Evolutionary conservation across 2,797 vertebrate genomes (phyloP).

Genomic region (Melanotaenia trifasciata): DNA sequence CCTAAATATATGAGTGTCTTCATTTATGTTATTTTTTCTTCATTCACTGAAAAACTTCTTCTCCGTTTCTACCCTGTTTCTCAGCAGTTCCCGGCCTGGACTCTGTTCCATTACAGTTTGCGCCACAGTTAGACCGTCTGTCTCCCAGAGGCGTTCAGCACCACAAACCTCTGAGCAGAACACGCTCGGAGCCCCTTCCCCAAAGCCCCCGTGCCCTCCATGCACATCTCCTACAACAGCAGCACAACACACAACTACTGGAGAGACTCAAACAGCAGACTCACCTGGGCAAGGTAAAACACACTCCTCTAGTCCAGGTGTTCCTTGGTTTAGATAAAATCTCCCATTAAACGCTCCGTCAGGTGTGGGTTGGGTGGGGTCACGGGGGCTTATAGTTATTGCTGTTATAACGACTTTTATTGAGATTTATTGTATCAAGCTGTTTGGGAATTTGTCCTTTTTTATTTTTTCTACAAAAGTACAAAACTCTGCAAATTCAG

Average conservation of each 20-base stretch:
- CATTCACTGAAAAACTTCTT: neutral
- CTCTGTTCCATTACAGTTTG: constrained; percentile 86
- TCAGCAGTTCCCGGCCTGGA: constrained; percentile 88
- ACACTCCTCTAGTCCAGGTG: neutral
- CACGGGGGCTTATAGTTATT: neutral
- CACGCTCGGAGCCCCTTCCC: constrained; percentile 94
- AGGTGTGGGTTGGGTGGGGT: neutral
- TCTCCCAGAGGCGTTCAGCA: constrained; percentile 85
- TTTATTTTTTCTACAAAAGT: neutral
- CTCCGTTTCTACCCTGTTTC: neutral
- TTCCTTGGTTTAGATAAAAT: neutral
- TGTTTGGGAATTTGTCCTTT: neutral
- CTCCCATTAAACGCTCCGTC: neutral
- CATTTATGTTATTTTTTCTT: neutral
- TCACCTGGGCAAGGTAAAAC: constrained; percentile 85
- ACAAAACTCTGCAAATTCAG: neutral
- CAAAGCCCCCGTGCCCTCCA: constrained; percentile 85
- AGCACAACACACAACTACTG: constrained; percentile 88
- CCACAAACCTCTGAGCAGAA: constrained; percentile 92
- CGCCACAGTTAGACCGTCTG: constrained; percentile 81
- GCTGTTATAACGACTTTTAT: neutral
- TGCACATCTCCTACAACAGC: constrained; percentile 87
- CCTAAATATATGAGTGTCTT: neutral
- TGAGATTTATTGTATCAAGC: neutral
- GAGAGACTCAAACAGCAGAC: constrained; percentile 92